These are phyloP conservation scores for Heptranchias perlo DNA, from an alignment of 2,113 vertebrate species.

Conservation along the genomic window DNA sequence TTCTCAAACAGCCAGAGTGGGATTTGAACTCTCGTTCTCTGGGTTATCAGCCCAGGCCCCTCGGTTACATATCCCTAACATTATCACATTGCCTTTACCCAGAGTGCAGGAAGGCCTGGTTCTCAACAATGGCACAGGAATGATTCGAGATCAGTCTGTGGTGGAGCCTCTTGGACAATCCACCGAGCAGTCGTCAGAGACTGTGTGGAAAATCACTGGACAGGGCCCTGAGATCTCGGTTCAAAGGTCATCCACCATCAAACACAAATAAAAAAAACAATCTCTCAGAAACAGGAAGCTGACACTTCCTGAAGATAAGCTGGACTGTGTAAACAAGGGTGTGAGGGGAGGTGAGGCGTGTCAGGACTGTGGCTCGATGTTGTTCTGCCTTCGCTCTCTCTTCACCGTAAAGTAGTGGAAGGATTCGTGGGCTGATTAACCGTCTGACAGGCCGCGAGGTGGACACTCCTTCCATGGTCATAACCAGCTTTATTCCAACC, in stretches of 20 bases:
- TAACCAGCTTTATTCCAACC: no score
- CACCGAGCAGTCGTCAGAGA: background rate
- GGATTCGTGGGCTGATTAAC: background rate
- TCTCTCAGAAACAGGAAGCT: background rate
- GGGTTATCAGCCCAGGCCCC: no score
- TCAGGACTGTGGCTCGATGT: background rate
- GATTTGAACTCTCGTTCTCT: no score
- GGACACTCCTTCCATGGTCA: background rate
- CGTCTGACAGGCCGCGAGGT: no score
- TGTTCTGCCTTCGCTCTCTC: background rate
- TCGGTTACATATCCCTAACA: background rate
- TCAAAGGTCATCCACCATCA: background rate
- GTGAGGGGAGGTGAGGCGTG: background rate
- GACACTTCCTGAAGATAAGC: background rate
- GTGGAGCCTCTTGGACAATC: background rate
- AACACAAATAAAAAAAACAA: background rate
- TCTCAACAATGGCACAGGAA: background rate
- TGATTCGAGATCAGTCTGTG: background rate
- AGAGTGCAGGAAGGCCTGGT: no score
- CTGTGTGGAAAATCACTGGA: background rate
- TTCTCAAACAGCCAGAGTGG: no score
- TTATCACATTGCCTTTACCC: no score
- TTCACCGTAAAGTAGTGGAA: background rate
- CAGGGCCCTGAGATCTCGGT: background rate
- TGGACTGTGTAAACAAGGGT: background rate